A percentile compares a stretch with the other conserved stretches of the same genome.
These are phyloP conservation scores for Dexiosoma caninum DNA, from an alignment of 2,888 invertebrate genomes.

Conservation along the genomic window DNA sequence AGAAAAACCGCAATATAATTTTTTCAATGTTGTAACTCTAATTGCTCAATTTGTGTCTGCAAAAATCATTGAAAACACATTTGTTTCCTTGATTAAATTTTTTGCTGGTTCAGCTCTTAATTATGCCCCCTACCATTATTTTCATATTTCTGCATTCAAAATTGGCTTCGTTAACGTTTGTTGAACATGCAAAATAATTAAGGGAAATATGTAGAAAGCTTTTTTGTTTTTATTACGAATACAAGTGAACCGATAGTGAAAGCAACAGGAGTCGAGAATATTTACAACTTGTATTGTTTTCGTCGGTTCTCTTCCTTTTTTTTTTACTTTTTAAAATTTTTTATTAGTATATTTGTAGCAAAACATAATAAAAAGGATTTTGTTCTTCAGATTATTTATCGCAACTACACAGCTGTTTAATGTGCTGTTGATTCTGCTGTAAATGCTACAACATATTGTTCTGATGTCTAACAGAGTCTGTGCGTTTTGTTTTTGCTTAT, in stretches of 20 bases:
- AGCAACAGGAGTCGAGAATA: slow-evolving; percentile 6
- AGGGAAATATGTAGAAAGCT: slow-evolving; percentile 27
- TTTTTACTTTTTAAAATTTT: background rate
- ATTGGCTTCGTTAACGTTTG: slow-evolving; percentile 18
- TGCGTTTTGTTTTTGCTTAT: background rate
- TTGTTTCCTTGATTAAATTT: background rate
- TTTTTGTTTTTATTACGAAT: too few relatives aligned
- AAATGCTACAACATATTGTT: slow-evolving; percentile 15
- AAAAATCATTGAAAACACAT: slow-evolving; percentile 11
- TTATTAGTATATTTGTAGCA: background rate
- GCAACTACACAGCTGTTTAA: background rate
- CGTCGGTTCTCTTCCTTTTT: background rate
- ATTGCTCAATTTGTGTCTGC: background rate
- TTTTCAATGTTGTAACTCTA: background rate
- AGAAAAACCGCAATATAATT: background rate
- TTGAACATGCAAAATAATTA: slow-evolving; percentile 20
- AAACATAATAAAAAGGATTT: slow-evolving; percentile 16
- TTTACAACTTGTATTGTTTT: slow-evolving; percentile 8
- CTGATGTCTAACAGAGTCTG: background rate
- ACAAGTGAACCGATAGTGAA: too few relatives aligned
- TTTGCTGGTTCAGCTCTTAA: background rate
- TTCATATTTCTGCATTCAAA: background rate
- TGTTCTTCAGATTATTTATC: slow-evolving; percentile 1
- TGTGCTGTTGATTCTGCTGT: background rate
- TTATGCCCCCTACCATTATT: background rate